Evolutionary conservation across 2,113 vertebrate species (phyloP).

Genomic region (Cettia cetti): DNA sequence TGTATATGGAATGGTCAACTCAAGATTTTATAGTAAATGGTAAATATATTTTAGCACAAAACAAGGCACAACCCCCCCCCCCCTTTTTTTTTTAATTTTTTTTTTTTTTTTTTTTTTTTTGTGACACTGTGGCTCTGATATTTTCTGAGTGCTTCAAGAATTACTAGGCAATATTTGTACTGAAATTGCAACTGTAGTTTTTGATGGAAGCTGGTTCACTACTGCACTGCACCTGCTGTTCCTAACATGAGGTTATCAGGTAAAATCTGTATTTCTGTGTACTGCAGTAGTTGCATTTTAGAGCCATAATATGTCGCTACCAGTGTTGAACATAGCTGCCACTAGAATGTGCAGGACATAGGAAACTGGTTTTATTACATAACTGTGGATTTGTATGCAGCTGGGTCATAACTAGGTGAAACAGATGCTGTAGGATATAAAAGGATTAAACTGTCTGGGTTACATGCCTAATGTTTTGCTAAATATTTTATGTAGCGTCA

Average conservation of each 20-base stretch:
- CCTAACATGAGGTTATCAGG: background rate
- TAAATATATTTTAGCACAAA: background rate
- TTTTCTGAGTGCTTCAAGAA: background rate
- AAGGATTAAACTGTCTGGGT: slow-evolving; percentile 14
- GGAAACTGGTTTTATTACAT: slow-evolving; percentile 14
- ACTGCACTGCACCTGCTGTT: background rate
- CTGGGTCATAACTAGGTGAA: slow-evolving; percentile 15
- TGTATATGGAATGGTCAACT: background rate
- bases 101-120: background rate
- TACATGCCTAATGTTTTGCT: background rate
- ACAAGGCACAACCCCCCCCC: rapidly evolving
- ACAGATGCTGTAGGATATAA: slow-evolving; percentile 3
- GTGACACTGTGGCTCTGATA: background rate
- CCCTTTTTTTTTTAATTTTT: background rate
- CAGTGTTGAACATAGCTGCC: background rate
- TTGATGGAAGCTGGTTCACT: background rate
- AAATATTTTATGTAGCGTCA: slow-evolving; percentile 5
- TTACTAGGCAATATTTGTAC: background rate
- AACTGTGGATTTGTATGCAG: slow-evolving; percentile 35
- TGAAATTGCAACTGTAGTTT: background rate
- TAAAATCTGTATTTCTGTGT: background rate
- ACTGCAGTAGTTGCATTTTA: background rate
- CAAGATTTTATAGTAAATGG: background rate
- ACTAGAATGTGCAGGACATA: background rate
- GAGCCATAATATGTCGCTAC: background rate